phyloP scores from a whole-genome alignment of 2,797 vertebrate species.

The Harpagifer antarcticus region DNA sequence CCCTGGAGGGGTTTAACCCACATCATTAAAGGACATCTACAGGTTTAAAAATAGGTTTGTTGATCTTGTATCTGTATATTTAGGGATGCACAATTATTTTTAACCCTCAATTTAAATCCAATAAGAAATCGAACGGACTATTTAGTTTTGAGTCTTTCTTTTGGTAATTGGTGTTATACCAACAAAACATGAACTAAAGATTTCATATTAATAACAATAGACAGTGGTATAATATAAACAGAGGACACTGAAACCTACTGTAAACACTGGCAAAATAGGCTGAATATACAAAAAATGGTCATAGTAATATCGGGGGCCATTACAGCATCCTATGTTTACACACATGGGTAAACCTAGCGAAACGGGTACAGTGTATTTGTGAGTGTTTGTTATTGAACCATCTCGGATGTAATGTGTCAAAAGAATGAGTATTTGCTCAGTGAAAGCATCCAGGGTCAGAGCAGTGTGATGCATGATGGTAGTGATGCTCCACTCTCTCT shows the following conservation, averaged over 20 bases:
- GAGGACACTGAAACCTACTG: neutral
- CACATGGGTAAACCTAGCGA: neutral
- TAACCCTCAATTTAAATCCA: neutral
- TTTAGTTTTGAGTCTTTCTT: neutral
- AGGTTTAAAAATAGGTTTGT: slow-evolving; percentile 10
- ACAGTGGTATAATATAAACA: neutral
- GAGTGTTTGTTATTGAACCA: neutral
- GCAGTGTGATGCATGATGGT: slow-evolving; percentile 31
- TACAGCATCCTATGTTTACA: neutral
- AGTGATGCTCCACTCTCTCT: slow-evolving; percentile 37
- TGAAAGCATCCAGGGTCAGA: slow-evolving; percentile 56
- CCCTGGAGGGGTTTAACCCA: slow-evolving; percentile 43
- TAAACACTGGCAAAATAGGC: neutral
- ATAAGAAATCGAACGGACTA: neutral
- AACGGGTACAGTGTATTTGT: neutral
- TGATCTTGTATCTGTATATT: slow-evolving; percentile 9
- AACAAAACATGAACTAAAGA: neutral
- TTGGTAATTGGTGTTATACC: neutral
- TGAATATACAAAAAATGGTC: neutral
- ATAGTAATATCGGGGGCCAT: neutral
- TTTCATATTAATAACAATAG: neutral
- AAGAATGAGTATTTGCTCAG: slow-evolving; percentile 33
- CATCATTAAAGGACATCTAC: slow-evolving; percentile 30
- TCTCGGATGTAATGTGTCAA: slow-evolving; percentile 41
- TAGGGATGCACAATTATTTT: neutral